Percentiles rank a stretch among this genome's conserved stretches.
These are phyloP conservation scores for Tetragonula carbonaria DNA, from an alignment of 2,888 invertebrate genomes.

Conservation along the genomic window DNA sequence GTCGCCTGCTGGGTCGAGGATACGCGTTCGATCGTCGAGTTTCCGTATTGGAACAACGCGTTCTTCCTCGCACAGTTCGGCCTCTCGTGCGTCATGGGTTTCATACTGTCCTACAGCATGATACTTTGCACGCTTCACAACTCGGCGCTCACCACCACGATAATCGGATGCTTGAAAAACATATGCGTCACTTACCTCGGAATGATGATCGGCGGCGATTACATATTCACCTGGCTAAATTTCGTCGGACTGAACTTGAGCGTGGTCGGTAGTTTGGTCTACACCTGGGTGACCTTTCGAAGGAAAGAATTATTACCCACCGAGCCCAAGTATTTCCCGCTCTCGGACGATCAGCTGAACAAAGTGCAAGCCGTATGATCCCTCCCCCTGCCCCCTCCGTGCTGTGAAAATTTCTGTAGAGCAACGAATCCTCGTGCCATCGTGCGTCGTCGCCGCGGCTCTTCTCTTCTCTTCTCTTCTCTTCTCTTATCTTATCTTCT, in stretches of 20 bases:
- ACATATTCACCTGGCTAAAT: slow-evolving; percentile 96
- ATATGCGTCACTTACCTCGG: slow-evolving; percentile 98
- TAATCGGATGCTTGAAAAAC: slow-evolving; percentile 99
- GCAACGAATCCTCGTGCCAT: not conserved
- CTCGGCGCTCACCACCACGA: slow-evolving; percentile 99
- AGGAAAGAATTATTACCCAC: slow-evolving; percentile 84
- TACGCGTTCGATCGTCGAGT: slow-evolving; percentile 88
- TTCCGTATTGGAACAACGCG: slow-evolving; percentile 90
- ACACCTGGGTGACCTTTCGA: slow-evolving; percentile 94
- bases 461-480: slow-evolving; percentile 17
- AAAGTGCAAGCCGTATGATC: slow-evolving; percentile 84
- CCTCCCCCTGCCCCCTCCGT: too few species aligned
- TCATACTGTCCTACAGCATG: slow-evolving; percentile 96
- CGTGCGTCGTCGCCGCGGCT: not conserved
- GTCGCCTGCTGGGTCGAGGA: slow-evolving; percentile 92
- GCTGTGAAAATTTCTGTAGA: not conserved
- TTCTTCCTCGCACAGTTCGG: slow-evolving; percentile 93
- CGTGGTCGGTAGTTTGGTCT: slow-evolving; percentile 93
- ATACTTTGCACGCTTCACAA: slow-evolving; percentile 98
- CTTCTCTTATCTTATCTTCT: not conserved
- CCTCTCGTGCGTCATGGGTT: slow-evolving; percentile 98
- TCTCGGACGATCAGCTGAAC: slow-evolving; percentile 69
- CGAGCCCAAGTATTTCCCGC: slow-evolving; percentile 77
- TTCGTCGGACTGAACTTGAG: slow-evolving; percentile 98
- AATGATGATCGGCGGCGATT: slow-evolving; percentile 99